phyloP scores from a whole-genome alignment of 2,888 invertebrate genomes.

The Gasteruption jaculator region DNA sequence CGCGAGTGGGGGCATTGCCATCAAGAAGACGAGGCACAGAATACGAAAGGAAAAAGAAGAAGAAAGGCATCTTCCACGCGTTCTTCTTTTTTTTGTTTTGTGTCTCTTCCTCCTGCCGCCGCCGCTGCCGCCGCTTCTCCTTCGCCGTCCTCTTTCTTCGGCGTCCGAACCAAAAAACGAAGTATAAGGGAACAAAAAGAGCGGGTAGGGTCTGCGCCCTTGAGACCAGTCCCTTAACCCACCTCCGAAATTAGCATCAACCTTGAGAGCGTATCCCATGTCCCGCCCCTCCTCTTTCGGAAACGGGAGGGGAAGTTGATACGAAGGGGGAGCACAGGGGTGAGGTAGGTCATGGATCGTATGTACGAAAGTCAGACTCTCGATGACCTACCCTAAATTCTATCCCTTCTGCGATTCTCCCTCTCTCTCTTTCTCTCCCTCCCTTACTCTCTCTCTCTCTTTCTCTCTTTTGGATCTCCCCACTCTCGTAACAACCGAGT shows the following conservation, averaged over 20 bases:
- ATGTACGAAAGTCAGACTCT: slow-evolving; percentile 2
- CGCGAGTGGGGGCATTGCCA: slow-evolving; percentile 19
- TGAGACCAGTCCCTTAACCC: too few relatives aligned
- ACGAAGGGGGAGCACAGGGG: slow-evolving; percentile 12
- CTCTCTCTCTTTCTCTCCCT: slow-evolving; percentile 12
- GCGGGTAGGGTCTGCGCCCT: background rate
- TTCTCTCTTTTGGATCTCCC: too few relatives aligned
- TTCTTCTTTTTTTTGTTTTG: slow-evolving; percentile 1
- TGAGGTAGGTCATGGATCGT: background rate
- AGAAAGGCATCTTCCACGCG: slow-evolving; percentile 22
- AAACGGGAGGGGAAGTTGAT: slow-evolving; percentile 7
- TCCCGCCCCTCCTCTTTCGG: slow-evolving; percentile 4
- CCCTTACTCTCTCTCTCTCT: slow-evolving; percentile 3
- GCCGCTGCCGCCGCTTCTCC: background rate
- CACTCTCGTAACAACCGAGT: too few relatives aligned
- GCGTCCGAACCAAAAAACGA: too few relatives aligned
- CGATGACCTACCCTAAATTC: slow-evolving; percentile 43
- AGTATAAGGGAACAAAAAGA: background rate
- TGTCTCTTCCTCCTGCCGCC: background rate
- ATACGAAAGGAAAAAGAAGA: slow-evolving; percentile 12
- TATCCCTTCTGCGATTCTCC: slow-evolving; percentile 24
- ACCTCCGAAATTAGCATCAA: slow-evolving; percentile 2
- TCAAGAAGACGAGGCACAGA: slow-evolving; percentile 19
- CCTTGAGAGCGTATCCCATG: background rate
- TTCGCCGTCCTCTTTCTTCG: background rate